Conservation (phyloP, 2,113 vertebrate species). For the Rhipidura dahli region DNA sequence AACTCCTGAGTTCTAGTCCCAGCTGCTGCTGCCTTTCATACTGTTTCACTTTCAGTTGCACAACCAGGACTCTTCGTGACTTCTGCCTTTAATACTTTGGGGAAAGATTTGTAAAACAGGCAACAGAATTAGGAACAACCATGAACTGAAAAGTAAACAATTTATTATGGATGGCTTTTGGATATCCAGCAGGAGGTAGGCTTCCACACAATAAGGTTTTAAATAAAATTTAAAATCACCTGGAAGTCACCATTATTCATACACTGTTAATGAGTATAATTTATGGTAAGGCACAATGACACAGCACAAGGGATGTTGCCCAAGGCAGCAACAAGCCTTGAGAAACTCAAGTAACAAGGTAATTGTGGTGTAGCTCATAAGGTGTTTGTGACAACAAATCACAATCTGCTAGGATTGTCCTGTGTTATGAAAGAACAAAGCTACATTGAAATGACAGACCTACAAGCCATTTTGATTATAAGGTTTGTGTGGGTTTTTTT, state of each 20-base stretch:
- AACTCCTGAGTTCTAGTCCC: background rate
- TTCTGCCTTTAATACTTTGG: background rate
- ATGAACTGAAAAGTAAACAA: background rate
- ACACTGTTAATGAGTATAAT: background rate
- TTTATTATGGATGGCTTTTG: background rate
- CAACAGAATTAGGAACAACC: background rate
- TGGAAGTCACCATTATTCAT: background rate
- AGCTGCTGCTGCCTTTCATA: background rate
- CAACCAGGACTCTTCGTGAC: background rate
- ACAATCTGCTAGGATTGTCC: background rate
- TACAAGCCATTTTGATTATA: background rate
- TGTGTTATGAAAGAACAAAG: background rate
- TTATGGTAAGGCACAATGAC: background rate
- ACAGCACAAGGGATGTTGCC: background rate
- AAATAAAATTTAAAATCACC: background rate
- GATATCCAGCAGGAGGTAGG: background rate
- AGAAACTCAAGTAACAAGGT: background rate
- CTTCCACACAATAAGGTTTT: background rate
- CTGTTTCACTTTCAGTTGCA: background rate
- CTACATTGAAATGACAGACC: background rate
- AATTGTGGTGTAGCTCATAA: background rate
- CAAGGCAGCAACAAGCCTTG: background rate
- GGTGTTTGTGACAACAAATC: background rate
- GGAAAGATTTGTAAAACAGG: background rate
- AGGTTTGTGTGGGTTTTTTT: accelerated